phyloP scores from a whole-genome alignment of 2,888 invertebrate species.

The Leucophenga maculata region DNA sequence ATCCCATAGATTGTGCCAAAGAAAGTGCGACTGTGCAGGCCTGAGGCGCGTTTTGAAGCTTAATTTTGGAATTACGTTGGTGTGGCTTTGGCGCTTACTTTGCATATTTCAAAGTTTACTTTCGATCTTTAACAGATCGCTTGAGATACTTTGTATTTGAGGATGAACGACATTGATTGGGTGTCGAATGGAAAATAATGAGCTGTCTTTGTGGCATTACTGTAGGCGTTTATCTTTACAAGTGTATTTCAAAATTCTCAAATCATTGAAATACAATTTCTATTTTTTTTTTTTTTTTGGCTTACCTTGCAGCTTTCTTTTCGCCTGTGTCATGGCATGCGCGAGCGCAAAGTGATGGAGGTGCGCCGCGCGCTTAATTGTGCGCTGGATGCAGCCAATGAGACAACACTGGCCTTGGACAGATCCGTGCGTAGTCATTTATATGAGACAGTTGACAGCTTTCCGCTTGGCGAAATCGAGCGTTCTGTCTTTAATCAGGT shows the following conservation, averaged over 20 bases:
- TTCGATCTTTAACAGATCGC: conserved; percentile 50
- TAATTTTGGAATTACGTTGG: conserved; percentile 51
- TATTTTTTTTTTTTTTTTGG: conserved; percentile 10
- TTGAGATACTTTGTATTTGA: conserved; percentile 30
- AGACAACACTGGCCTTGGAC: conserved; percentile 73
- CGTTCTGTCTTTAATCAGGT: conserved; percentile 81
- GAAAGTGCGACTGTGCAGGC: conserved; percentile 47
- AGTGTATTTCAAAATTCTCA: conserved; percentile 37
- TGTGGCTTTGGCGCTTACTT: conserved; percentile 31
- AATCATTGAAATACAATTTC: conserved; percentile 15
- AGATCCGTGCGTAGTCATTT: conserved; percentile 79
- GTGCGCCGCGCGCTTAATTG: conserved; percentile 77
- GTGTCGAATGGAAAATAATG: background rate
- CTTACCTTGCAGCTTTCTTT: conserved; percentile 81
- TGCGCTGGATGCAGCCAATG: conserved; percentile 72
- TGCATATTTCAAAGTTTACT: conserved; percentile 37
- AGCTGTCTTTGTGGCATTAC: conserved; percentile 13
- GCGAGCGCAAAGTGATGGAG: conserved; percentile 82
- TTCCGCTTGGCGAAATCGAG: conserved; percentile 80
- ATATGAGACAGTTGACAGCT: conserved; percentile 80
- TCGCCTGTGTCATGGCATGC: conserved; percentile 80
- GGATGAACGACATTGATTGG: conserved; percentile 54
- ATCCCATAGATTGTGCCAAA: conserved; percentile 37
- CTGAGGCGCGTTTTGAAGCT: conserved; percentile 19
- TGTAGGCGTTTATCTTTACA: conserved; percentile 32